Conservation (phyloP, 2,113 vertebrate genomes). For the Ochotona curzoniae region DNA sequence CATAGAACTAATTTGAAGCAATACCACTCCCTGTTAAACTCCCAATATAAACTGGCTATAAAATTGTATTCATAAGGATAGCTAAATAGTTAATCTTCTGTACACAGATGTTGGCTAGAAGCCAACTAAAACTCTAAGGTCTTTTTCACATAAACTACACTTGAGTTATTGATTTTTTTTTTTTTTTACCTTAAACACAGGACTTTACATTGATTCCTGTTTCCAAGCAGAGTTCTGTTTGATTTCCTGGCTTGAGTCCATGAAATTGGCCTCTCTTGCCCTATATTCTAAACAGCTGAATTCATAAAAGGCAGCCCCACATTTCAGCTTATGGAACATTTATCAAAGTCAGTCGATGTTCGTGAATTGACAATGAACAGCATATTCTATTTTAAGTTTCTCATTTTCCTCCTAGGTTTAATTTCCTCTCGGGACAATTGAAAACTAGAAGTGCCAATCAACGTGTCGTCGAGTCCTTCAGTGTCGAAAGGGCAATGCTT, state of each 20-base stretch:
- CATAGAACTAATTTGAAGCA: conserved; percentile 65
- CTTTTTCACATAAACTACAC: conserved; percentile 57
- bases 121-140: conserved; percentile 66
- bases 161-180: conserved; percentile 62
- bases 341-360: not conserved
- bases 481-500: not conserved
- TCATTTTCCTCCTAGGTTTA: conserved; percentile 36
- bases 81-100: conserved; percentile 50
- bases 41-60: conserved; percentile 62
- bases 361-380: conserved; percentile 58
- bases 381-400: conserved; percentile 52
- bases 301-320: conserved; percentile 31
- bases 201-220: conserved; percentile 61
- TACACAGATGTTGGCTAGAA: conserved; percentile 49
- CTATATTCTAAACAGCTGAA: conserved; percentile 1
- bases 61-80: conserved; percentile 52
- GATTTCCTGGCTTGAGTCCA: conserved; percentile 36
- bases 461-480: not conserved
- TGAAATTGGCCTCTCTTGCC: not conserved
- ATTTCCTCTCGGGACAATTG: conserved; percentile 17
- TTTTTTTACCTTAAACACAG: conserved; percentile 37
- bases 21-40: conserved; percentile 39
- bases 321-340: not conserved
- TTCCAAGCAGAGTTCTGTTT: conserved; percentile 6
- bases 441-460: not conserved